Evolutionary conservation across 2,113 vertebrate genomes (phyloP), one percentile per base, ranked within the genome.

Genomic region (Maccullochella peelii): DNA sequence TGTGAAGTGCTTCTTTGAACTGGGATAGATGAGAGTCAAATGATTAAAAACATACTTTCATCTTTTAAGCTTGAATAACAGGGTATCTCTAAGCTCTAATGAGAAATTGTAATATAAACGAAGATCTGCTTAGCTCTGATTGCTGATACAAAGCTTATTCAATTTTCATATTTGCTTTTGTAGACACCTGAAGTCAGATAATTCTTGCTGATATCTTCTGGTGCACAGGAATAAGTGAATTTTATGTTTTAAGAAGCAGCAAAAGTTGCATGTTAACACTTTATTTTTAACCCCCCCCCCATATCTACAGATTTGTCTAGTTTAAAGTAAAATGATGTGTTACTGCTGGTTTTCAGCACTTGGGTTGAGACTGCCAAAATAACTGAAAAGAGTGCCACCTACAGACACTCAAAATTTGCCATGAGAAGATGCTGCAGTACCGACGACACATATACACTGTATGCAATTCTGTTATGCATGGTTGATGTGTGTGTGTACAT

Each of bases 1-100:
- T 38, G 69, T 63, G 59, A 87, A 65, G 77, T 25, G 44, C 25
- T 49, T 74, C 70, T 87, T 81, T 86, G 57, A 85, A 63, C 50
- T 9, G 15, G 10, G 10, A 27, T 47, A 79, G 66, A 66, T 44
- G 8, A 70, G 57, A 79, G 38, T 49, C 23, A 62, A 52, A 83
- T 42, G 49, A 67, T 67, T 40, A 58, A 55, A 85, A 85, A 70
- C 27, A 63, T 2, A 14, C n/a, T 36, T 78, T 55, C 0, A 55
- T 77, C 47, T 79, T 65, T 49, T 27, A 27, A 63, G 10, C 40
- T 52, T 55, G n/a, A 73, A 1, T 30, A 49, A 30, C 7, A 62
- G 30, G 12, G 7, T 9, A 1, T 80, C n/a, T 14, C 61, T 50
- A 25, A 75, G 62, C 16, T 62, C 23, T 42, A 61, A 49, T 57